Percentiles rank a stretch among this genome's conserved stretches.
These are phyloP conservation scores for Protaetia brevitarsis DNA, from an alignment of 1,140 invertebrate genomes.

Conservation along the genomic window DNA sequence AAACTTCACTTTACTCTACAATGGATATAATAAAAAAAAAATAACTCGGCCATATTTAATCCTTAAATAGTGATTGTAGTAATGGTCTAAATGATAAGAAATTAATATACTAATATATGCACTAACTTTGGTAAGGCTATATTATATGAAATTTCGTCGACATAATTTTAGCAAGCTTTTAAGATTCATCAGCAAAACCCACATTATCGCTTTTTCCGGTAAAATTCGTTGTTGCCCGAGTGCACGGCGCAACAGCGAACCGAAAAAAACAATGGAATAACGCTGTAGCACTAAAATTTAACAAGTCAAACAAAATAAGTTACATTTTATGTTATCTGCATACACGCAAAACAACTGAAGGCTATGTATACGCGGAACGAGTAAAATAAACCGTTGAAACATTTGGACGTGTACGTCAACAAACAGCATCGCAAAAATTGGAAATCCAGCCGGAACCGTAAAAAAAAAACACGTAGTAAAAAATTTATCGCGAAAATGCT, in stretches of 20 bases:
- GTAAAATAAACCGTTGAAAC: constrained; percentile 3
- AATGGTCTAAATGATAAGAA: too few relatives aligned
- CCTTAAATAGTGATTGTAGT: too few relatives aligned
- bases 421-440: constrained; percentile 14
- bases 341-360: constrained; percentile 15
- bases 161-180: neutral
- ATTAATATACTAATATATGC: too few relatives aligned
- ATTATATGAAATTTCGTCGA: neutral
- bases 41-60: too few relatives aligned
- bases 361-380: constrained; percentile 1
- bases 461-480: neutral
- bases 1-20: too few relatives aligned
- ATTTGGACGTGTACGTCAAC: constrained; percentile 13
- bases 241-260: neutral
- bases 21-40: too few relatives aligned
- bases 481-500: neutral
- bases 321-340: constrained; percentile 17
- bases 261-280: constrained; percentile 15
- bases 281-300: constrained; percentile 11
- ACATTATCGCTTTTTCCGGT: constrained; percentile 18
- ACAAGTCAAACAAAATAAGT: constrained; percentile 18
- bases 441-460: constrained; percentile 3
- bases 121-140: neutral
- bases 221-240: neutral
- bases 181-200: constrained; percentile 3